Conservation (phyloP, 1,140 invertebrate species). For the Nasonia vitripennis region DNA sequence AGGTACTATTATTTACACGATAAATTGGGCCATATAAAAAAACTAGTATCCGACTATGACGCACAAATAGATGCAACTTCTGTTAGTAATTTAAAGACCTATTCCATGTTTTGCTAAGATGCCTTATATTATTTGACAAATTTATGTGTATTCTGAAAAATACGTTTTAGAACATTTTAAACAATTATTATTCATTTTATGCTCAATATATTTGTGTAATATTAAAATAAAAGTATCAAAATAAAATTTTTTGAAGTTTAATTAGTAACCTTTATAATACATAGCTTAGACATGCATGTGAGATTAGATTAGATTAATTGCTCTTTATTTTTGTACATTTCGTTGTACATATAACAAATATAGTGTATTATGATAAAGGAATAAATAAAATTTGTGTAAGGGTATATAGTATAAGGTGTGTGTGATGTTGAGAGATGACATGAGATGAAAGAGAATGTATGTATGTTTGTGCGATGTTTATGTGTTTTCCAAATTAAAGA, state of each 20-base stretch:
- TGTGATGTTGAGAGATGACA: no score
- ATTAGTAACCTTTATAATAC: no score
- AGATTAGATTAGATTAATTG: no score
- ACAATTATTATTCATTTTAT: constrained; percentile 43
- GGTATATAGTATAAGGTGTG: no score
- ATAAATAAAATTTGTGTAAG: no score
- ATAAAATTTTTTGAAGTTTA: constrained; percentile 33
- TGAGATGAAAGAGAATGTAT: no score
- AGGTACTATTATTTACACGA: constrained; percentile 91
- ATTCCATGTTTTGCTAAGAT: constrained; percentile 7
- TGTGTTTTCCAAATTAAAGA: no score
- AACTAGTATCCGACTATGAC: constrained; percentile 89
- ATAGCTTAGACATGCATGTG: no score
- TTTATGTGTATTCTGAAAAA: constrained; percentile 39
- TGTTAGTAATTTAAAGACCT: neutral
- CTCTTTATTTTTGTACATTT: no score
- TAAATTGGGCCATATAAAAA: constrained; percentile 93
- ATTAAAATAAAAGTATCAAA: constrained; percentile 35
- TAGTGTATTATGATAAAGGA: no score
- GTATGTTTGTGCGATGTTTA: no score
- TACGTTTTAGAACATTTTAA: constrained; percentile 7
- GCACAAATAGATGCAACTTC: constrained; percentile 41
- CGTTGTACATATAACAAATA: no score
- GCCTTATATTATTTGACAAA: constrained; percentile 27
- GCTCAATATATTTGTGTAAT: constrained; percentile 45